Percentiles rank a stretch among this genome's conserved stretches.
These are phyloP conservation scores for Chitala chitala DNA, from an alignment of 2,113 vertebrate species.

Conservation along the genomic window DNA sequence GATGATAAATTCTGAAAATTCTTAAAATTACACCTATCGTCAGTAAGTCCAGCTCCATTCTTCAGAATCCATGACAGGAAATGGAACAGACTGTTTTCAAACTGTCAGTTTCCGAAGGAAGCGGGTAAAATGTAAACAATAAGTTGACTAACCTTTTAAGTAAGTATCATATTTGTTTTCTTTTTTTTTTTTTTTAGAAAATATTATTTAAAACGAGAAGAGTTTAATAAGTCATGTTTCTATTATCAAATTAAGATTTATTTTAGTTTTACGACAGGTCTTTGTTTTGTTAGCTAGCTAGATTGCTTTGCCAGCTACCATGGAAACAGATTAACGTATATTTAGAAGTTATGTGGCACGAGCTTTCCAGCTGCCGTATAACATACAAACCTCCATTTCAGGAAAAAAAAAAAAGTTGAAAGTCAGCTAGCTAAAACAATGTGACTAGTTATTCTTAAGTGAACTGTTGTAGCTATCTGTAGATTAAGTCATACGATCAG, in stretches of 20 bases:
- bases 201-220: background rate
- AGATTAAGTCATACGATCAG: background rate
- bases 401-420: no score
- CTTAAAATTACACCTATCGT: no score
- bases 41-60: background rate
- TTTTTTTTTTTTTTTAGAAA: background rate
- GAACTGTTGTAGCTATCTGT: no score
- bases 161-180: background rate
- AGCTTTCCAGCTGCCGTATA: background rate
- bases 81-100: slow-evolving; percentile 9
- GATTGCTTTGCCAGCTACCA: no score
- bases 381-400: no score
- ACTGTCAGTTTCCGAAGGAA: slow-evolving; percentile 20
- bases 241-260: background rate
- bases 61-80: background rate
- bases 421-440: no score
- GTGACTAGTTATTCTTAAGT: no score
- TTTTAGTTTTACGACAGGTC: background rate
- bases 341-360: background rate
- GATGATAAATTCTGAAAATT: no score
- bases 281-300: background rate
- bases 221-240: no score
- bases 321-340: background rate
- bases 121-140: slow-evolving; percentile 19
- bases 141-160: background rate